These are phyloP conservation scores for Pundamilia nyererei DNA, from an alignment of 2,113 vertebrate genomes.

Conservation along the genomic window DNA sequence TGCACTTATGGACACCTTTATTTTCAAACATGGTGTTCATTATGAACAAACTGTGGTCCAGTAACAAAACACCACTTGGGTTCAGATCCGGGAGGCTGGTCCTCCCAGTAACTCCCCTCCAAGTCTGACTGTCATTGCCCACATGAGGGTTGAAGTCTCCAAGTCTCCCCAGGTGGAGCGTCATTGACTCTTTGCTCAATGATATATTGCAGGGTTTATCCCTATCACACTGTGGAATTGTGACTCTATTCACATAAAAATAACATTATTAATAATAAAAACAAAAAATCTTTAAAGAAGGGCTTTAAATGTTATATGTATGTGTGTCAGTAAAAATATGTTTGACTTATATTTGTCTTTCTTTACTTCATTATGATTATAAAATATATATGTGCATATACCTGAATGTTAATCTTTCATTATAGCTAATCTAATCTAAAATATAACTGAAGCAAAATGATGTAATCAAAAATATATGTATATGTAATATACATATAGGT, in stretches of 20 bases:
- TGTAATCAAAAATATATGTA: background rate
- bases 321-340: background rate
- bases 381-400: background rate
- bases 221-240: background rate
- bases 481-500: background rate
- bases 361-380: background rate
- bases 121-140: background rate
- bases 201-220: background rate
- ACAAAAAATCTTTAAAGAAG: background rate
- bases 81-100: background rate
- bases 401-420: background rate
- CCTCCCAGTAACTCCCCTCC: background rate
- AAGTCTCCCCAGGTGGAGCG: background rate
- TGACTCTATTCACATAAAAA: background rate
- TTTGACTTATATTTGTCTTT: background rate
- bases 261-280: background rate
- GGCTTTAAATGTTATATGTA: background rate
- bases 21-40: background rate
- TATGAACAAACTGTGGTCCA: background rate
- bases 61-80: background rate
- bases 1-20: background rate
- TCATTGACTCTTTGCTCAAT: background rate
- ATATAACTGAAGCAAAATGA: background rate
- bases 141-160: background rate
- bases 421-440: background rate